Conservation (phyloP, 2,113 vertebrate species). For the Ceyx melanurus region DNA sequence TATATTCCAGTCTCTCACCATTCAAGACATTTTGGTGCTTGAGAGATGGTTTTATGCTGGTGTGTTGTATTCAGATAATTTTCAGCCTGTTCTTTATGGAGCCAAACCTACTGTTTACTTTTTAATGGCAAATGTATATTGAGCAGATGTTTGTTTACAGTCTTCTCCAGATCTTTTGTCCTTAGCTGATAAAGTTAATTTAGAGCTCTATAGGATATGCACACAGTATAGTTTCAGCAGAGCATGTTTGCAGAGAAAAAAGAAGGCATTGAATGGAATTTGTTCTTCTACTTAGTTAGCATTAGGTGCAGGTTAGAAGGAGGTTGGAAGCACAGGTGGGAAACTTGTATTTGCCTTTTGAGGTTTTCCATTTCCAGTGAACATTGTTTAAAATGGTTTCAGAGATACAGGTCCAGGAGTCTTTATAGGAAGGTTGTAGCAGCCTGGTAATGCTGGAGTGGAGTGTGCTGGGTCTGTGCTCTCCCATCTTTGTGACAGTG, state of each 20-base stretch:
- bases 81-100: constrained; percentile 59
- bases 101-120: constrained; percentile 45
- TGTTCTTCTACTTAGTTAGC: neutral
- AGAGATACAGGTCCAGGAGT: neutral
- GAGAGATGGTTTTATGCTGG: neutral
- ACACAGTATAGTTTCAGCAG: neutral
- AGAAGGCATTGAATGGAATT: neutral
- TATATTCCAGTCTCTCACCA: neutral
- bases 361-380: neutral
- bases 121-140: constrained; percentile 47
- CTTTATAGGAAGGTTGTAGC: neutral
- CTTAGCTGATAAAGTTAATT: constrained; percentile 50
- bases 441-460: neutral
- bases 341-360: neutral
- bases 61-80: constrained; percentile 37
- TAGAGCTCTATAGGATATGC: constrained; percentile 36
- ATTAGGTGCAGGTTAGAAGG: neutral
- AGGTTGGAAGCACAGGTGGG: neutral
- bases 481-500: neutral
- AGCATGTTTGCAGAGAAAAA: neutral
- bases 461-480: neutral
- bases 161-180: constrained; percentile 58
- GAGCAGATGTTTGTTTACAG: constrained; percentile 66
- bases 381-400: neutral
- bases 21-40: neutral